These are phyloP conservation scores for Polypterus bichir DNA, from an alignment of 2,113 vertebrate genomes.

Conservation along the genomic window DNA sequence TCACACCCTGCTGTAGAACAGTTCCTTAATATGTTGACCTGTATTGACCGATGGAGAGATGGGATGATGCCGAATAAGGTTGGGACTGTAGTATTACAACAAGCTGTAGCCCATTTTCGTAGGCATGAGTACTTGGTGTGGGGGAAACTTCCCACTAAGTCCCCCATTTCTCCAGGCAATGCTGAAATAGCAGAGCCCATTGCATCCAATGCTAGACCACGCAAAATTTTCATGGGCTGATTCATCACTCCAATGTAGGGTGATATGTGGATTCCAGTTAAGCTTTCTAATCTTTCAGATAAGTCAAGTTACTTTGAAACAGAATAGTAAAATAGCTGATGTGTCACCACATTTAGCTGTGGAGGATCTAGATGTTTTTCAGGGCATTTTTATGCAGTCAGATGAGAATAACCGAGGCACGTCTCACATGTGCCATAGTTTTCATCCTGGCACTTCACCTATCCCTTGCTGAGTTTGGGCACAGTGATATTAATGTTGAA, in stretches of 20 bases:
- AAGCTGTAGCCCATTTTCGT: background rate
- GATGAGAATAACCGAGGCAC: too few relatives aligned
- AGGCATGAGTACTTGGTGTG: background rate
- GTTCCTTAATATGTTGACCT: background rate
- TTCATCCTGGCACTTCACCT: too few relatives aligned
- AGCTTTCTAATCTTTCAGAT: background rate
- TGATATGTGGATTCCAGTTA: slow-evolving; percentile 1
- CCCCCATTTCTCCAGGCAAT: background rate
- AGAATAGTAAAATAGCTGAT: background rate
- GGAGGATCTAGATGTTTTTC: background rate
- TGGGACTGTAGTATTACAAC: background rate
- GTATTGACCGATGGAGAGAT: background rate
- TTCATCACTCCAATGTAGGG: background rate
- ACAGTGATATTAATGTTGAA: too few relatives aligned
- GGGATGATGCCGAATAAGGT: background rate
- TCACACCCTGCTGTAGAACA: background rate
- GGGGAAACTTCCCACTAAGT: background rate
- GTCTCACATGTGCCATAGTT: too few relatives aligned
- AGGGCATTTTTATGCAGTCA: background rate
- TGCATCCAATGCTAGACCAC: background rate
- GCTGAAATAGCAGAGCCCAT: background rate
- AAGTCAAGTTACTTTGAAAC: background rate
- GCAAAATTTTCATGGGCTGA: background rate
- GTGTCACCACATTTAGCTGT: background rate
- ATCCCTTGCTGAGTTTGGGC: too few relatives aligned